Evolutionary conservation across 2,888 invertebrate genomes (phyloP).

Genomic region (Crepidodera aurea): DNA sequence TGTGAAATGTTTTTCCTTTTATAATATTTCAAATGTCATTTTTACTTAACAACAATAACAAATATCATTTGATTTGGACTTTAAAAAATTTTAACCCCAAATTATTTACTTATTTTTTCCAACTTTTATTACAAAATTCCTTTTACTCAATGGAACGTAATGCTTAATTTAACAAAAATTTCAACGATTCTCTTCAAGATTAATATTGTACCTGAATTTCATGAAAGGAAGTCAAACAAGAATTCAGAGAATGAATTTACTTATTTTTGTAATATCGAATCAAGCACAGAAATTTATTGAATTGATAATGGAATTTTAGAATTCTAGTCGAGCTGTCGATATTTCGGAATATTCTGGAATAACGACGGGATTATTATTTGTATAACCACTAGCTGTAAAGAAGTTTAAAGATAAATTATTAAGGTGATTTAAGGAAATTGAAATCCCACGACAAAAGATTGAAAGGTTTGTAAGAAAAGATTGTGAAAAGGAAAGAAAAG

Average conservation of each 20-base stretch:
- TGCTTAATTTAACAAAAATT: no score
- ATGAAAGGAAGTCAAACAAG: neutral
- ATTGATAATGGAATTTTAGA: neutral
- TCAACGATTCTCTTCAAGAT: no score
- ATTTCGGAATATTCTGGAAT: neutral
- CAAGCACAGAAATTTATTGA: neutral
- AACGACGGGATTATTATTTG: neutral
- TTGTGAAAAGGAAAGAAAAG: neutral
- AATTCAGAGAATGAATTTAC: neutral
- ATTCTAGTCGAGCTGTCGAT: neutral
- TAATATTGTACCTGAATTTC: neutral
- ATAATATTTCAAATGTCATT: no score
- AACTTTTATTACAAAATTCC: no score
- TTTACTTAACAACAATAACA: no score
- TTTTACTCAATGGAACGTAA: no score
- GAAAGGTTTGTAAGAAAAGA: neutral
- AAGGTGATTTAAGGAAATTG: slow-evolving; percentile 1
- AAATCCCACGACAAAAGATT: neutral
- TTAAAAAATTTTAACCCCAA: no score
- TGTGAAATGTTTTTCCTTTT: no score
- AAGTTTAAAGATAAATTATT: slow-evolving; percentile 2
- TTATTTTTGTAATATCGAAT: neutral
- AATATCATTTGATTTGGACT: no score
- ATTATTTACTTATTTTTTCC: no score
- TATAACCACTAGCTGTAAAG: neutral